Evolutionary conservation across 2,113 vertebrate genomes (phyloP), one percentile per base, ranked within the genome.

Genomic region (Myotis lucifugus): DNA sequence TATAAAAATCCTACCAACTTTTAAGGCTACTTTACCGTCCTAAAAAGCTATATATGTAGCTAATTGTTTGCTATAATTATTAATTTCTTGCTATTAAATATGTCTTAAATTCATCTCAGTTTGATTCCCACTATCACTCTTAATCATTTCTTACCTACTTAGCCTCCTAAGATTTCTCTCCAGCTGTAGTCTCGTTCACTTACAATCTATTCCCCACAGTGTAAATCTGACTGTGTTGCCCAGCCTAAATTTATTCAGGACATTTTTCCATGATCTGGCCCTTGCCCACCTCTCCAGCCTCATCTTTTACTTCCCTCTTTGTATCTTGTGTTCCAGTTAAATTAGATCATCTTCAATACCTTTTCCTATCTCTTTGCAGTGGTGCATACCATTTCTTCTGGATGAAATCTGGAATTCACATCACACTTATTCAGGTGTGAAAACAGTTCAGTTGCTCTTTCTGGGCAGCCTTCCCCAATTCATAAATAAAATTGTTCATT

Each of bases 361-460:
- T 48, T 64, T 90, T 50, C 15, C 46, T 67, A 1, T 78, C 21
- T 92, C 37, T 95, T 48, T 92, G n/a, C n/a, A 87, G 0, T 70
- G 61, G 8, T 10, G n/a, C 6, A 34, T 66, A 59, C 46, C 67
- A 0, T 87, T 95, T 81, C 6, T 69, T 42, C 40, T 74, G 19
- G 6, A 67, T 85, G 18, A 89, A 48, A 32, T 87, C 23, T 78
- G 19, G 21, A 78, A 50, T 78, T 66, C 6, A 52, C 8, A 67
- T 48, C 40, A 37, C 7, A 81, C 8, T 21, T 42, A 66, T 32
- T 79, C 34, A 88, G 70, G 79, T 37, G 1, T 87, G 21, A 82
- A 90, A 83, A 54, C 11, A 92, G n/a, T 46, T 88, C 79, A 88
- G 3, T 83, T 89, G 32, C 37, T 52, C 92, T 90, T 54, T 96